Conservation (phyloP, 2,888 invertebrate genomes). For the Merodon equestris region DNA sequence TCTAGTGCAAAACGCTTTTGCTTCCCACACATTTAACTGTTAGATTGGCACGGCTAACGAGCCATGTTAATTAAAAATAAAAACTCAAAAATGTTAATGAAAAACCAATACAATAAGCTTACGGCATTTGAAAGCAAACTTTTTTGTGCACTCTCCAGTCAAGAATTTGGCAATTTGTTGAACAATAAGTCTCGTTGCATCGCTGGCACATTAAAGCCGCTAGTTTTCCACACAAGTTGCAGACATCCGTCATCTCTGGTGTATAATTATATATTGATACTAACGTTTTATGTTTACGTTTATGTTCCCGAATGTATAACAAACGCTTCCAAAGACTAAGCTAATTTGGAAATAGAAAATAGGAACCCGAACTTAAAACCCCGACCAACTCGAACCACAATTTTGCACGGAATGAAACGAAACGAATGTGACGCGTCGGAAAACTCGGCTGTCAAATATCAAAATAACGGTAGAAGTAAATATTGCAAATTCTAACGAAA, state of each 20-base stretch:
- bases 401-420: too few relatives aligned
- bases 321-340: too few relatives aligned
- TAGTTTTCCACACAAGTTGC: slow-evolving; percentile 54
- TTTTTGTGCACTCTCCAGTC: slow-evolving; percentile 67
- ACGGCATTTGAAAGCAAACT: slow-evolving; percentile 71
- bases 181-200: slow-evolving; percentile 63
- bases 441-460: too few relatives aligned
- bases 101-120: slow-evolving; percentile 46
- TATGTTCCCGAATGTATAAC: too few relatives aligned
- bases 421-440: too few relatives aligned
- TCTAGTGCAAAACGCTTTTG: too few relatives aligned
- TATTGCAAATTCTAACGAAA: too few relatives aligned
- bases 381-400: too few relatives aligned
- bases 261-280: too few relatives aligned
- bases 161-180: slow-evolving; percentile 63
- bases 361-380: not conserved
- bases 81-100: not conserved
- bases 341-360: not conserved
- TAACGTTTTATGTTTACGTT: too few relatives aligned
- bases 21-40: too few relatives aligned
- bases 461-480: too few relatives aligned
- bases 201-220: slow-evolving; percentile 62
- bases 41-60: not conserved
- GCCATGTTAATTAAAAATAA: not conserved
- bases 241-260: slow-evolving; percentile 54